phyloP scores from a whole-genome alignment of 2,797 vertebrate genomes.

The Sphaeramia orbicularis region DNA sequence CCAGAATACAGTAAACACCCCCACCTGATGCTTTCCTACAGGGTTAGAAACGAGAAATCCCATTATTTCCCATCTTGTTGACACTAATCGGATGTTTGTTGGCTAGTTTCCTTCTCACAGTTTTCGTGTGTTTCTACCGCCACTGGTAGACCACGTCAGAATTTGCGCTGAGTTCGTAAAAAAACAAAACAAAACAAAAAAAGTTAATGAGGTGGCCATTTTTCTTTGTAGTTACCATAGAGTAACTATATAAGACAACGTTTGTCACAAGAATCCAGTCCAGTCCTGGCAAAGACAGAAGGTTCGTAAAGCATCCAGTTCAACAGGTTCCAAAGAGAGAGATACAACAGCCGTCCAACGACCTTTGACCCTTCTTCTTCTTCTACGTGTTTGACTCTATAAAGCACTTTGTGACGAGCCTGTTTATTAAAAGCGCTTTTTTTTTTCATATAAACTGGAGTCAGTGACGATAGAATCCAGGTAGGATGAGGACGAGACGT shows the following conservation, averaged over 20 bases:
- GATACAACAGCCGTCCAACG: conserved; percentile 25
- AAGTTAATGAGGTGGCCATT: conserved; percentile 16
- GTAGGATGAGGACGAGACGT: conserved; percentile 43
- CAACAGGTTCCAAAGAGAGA: conserved; percentile 20
- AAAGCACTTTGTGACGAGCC: conserved; percentile 81
- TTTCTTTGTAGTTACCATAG: neutral
- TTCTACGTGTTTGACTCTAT: conserved; percentile 45
- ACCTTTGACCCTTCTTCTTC: neutral
- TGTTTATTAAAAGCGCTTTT: conserved; percentile 59
- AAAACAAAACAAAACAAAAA: neutral
- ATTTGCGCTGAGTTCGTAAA: conserved; percentile 4
- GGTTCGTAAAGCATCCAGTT: conserved; percentile 16
- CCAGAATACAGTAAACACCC: conserved; percentile 28
- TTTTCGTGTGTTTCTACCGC: neutral
- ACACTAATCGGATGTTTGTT: conserved; percentile 31
- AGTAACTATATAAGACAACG: too few relatives aligned
- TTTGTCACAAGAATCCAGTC: conserved; percentile 12
- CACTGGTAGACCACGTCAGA: neutral
- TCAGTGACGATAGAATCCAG: conserved; percentile 38
- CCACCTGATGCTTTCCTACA: conserved; percentile 39
- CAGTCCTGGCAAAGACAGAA: neutral
- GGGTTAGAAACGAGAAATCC: conserved; percentile 44
- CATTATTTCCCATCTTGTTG: conserved; percentile 40
- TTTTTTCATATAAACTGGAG: conserved; percentile 23
- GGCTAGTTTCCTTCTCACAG: conserved; percentile 35